Conservation (phyloP, 2,797 vertebrate species). For the Hylomyscus alleni region DNA sequence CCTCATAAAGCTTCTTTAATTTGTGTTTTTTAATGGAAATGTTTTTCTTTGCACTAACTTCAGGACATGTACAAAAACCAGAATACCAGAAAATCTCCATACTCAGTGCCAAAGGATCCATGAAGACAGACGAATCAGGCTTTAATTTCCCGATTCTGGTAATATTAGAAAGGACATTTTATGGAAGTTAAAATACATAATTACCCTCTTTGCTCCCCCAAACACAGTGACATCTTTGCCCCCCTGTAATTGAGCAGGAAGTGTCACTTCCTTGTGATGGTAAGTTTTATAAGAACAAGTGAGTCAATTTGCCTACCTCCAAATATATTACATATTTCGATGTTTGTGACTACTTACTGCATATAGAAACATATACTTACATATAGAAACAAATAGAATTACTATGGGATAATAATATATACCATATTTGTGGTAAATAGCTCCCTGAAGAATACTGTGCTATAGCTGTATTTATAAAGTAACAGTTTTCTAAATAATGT, state of each 20-base stretch:
- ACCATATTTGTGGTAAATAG: neutral
- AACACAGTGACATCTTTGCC: neutral
- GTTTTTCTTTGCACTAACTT: neutral
- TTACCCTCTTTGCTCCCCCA: accelerated
- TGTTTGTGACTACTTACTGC: neutral
- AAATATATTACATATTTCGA: neutral
- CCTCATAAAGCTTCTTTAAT: neutral
- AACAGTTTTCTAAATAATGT: neutral
- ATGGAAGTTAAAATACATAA: neutral
- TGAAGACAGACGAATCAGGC: neutral
- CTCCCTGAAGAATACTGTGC: neutral
- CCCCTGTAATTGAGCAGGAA: neutral
- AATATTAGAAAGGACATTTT: no score
- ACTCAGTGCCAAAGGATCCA: neutral
- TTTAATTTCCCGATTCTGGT: neutral
- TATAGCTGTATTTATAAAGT: neutral
- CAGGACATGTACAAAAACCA: neutral
- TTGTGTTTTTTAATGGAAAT: neutral
- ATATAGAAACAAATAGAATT: neutral
- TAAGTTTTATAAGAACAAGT: neutral
- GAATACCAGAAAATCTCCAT: neutral
- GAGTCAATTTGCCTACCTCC: neutral
- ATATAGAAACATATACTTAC: no score
- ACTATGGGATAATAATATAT: neutral
- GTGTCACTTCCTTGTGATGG: accelerated